Evolutionary conservation across 1,140 invertebrate genomes (phyloP).

Genomic region (Asobara japonica): DNA sequence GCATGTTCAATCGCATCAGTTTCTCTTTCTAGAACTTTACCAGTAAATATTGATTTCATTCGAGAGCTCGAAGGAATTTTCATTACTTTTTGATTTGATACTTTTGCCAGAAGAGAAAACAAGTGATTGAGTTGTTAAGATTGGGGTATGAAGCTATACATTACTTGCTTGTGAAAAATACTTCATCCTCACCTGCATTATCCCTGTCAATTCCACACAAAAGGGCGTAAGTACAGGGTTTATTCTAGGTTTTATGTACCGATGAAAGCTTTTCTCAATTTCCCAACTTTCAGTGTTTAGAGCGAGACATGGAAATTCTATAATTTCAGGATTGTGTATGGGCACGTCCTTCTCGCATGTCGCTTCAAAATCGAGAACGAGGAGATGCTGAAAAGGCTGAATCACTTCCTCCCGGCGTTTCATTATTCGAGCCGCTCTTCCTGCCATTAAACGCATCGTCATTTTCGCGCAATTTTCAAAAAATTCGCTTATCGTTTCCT

Average conservation of each 20-base stretch:
- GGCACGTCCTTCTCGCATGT: slow-evolving; percentile 64
- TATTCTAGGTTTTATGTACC: slow-evolving; percentile 70
- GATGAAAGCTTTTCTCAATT: slow-evolving; percentile 69
- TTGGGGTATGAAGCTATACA: too few relatives aligned
- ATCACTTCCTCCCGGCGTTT: background rate
- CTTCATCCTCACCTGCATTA: too few relatives aligned
- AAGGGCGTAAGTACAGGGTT: slow-evolving; percentile 68
- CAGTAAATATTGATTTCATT: too few relatives aligned
- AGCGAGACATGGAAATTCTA: slow-evolving; percentile 74
- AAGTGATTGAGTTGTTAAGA: too few relatives aligned
- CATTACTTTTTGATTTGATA: too few relatives aligned
- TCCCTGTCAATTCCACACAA: slow-evolving; percentile 70
- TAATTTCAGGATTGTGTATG: slow-evolving; percentile 70
- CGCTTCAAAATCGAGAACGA: slow-evolving; percentile 73
- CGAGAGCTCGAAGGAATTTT: too few relatives aligned
- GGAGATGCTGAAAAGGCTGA: slow-evolving; percentile 66
- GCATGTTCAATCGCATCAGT: too few relatives aligned
- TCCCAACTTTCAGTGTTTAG: slow-evolving; percentile 68
- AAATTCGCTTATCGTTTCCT: too few relatives aligned
- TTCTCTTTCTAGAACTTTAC: too few relatives aligned
- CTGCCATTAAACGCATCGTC: slow-evolving; percentile 2
- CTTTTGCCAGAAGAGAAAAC: too few relatives aligned
- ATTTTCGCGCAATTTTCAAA: too few relatives aligned
- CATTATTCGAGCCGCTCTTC: background rate
- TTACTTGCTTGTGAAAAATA: too few relatives aligned